Percentiles rank a stretch among this genome's conserved stretches.
These are phyloP conservation scores for Linnaemya tessellans DNA, from an alignment of 2,888 invertebrate species.

Conservation along the genomic window DNA sequence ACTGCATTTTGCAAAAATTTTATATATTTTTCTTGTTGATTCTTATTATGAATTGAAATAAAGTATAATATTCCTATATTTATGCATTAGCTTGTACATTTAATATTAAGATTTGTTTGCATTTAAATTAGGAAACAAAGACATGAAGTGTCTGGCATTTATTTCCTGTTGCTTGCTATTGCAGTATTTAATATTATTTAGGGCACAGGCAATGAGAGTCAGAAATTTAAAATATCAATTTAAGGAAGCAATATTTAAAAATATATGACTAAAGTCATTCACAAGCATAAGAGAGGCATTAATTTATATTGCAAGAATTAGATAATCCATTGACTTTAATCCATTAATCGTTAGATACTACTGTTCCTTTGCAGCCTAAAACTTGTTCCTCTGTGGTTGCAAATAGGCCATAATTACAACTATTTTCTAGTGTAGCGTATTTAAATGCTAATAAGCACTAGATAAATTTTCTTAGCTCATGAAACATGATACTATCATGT, in stretches of 20 bases:
- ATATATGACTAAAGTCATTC: not conserved
- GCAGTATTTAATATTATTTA: not conserved
- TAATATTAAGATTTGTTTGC: conserved; percentile 27
- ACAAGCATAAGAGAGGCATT: too few species aligned
- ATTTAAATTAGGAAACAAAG: conserved; percentile 26
- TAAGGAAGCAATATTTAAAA: not conserved
- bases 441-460: too few species aligned
- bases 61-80: conserved; percentile 23
- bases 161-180: conserved; percentile 8
- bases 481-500: too few species aligned
- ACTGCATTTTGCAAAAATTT: conserved; percentile 39
- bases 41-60: conserved; percentile 12
- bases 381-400: too few species aligned
- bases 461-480: too few species aligned
- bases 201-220: not conserved
- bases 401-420: too few species aligned
- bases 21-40: not conserved
- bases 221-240: not conserved
- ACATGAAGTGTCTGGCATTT: conserved; percentile 21
- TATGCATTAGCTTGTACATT: conserved; percentile 18
- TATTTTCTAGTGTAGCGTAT: too few species aligned
- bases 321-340: too few species aligned
- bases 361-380: too few species aligned
- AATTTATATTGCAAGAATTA: too few species aligned
- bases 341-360: too few species aligned